These are phyloP conservation scores for Acleris laterana DNA, from an alignment of 2,888 invertebrate genomes.

Conservation along the genomic window DNA sequence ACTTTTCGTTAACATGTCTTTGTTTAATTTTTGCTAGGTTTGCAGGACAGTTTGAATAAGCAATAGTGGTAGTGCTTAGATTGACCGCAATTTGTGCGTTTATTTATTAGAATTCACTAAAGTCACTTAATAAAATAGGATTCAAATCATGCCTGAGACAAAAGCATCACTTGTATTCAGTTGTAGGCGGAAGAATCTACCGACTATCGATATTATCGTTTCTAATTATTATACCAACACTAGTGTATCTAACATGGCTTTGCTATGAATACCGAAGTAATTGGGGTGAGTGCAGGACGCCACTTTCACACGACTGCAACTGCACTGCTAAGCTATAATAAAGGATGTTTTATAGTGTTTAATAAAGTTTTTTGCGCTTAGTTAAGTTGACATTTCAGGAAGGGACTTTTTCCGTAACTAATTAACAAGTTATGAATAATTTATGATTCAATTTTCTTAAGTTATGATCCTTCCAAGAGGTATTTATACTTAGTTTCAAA, in stretches of 20 bases:
- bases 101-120: too few species aligned
- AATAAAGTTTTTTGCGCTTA: slow-evolving; percentile 47
- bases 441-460: neutral
- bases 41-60: too few species aligned
- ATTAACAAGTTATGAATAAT: slow-evolving; percentile 25
- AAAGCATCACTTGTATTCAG: too few species aligned
- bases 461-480: neutral
- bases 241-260: slow-evolving; percentile 57
- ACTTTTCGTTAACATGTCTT: too few species aligned
- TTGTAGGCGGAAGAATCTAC: neutral
- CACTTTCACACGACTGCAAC: slow-evolving; percentile 74
- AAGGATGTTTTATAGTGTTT: slow-evolving; percentile 43
- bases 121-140: too few species aligned
- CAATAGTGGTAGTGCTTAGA: too few species aligned
- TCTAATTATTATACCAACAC: slow-evolving; percentile 36
- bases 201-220: slow-evolving; percentile 37
- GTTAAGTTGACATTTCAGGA: slow-evolving; percentile 55
- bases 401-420: slow-evolving; percentile 43
- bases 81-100: too few species aligned
- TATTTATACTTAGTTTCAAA: neutral
- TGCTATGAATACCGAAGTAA: slow-evolving; percentile 72
- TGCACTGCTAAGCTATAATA: slow-evolving; percentile 47
- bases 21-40: too few species aligned
- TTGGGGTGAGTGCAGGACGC: slow-evolving; percentile 70
- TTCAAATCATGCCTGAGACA: too few species aligned